phyloP scores from a whole-genome alignment of 2,113 vertebrate species.

The Ellobius talpinus region DNA sequence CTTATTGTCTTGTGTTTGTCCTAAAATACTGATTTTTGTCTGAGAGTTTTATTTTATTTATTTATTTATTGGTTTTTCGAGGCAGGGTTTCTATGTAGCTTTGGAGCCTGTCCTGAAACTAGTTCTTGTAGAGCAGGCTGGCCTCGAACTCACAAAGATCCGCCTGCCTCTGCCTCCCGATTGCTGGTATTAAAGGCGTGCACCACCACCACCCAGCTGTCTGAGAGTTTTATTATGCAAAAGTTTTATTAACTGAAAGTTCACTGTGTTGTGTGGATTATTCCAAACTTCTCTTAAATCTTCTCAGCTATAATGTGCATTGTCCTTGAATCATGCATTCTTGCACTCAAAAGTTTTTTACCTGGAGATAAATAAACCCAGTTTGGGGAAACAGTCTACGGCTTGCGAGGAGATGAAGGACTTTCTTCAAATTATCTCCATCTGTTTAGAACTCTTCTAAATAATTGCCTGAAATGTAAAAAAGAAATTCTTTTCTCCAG shows the following conservation, averaged over 20 bases:
- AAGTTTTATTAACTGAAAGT: background rate
- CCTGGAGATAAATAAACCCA: background rate
- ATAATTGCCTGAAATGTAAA: constrained; percentile 25
- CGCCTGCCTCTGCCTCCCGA: too few relatives aligned
- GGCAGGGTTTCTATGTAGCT: too few relatives aligned
- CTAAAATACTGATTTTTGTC: background rate
- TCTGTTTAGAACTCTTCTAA: background rate
- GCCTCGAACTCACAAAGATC: too few relatives aligned
- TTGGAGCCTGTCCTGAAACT: too few relatives aligned
- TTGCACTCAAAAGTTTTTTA: constrained; percentile 8
- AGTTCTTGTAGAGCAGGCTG: too few relatives aligned
- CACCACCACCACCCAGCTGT: too few relatives aligned
- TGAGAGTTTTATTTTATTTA: background rate
- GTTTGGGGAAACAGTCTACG: background rate
- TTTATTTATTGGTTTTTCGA: too few relatives aligned
- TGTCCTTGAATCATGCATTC: background rate
- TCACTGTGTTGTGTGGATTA: background rate
- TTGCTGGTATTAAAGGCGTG: too few relatives aligned
- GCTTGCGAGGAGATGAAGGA: background rate
- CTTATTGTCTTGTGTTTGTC: constrained; percentile 17
- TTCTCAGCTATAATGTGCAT: background rate
- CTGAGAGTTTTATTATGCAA: background rate
- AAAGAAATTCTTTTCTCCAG: background rate
- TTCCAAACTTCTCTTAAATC: background rate
- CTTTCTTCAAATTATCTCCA: background rate